Evolutionary conservation across 2,797 vertebrate species (phyloP).

Genomic region (Oreochromis mossambicus): DNA sequence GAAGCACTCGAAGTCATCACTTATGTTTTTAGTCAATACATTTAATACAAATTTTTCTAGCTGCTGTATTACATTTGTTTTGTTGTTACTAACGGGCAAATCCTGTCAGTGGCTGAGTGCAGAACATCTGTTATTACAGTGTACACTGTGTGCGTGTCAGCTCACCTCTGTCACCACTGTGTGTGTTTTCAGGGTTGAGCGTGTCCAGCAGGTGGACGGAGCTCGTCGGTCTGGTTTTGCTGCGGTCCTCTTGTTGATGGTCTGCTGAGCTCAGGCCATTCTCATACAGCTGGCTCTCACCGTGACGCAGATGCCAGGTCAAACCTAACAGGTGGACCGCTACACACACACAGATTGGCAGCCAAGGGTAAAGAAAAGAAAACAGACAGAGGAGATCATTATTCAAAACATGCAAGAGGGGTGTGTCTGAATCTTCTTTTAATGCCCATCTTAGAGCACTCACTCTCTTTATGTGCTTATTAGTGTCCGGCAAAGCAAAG

Average conservation of each 20-base stretch:
- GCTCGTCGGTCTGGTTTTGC: slow-evolving; percentile 74
- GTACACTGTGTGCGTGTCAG: not conserved
- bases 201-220: slow-evolving; percentile 87
- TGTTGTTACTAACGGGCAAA: slow-evolving; percentile 5
- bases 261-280: slow-evolving; percentile 89
- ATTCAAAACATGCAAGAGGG: slow-evolving; percentile 43
- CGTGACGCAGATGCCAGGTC: slow-evolving; percentile 94
- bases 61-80: slow-evolving; percentile 2
- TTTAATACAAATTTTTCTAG: not conserved
- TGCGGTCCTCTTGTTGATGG: slow-evolving; percentile 80
- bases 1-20: not conserved
- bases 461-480: slow-evolving; percentile 60
- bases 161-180: slow-evolving; percentile 78
- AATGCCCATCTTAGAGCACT: slow-evolving; percentile 52
- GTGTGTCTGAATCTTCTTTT: slow-evolving; percentile 51
- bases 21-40: not conserved
- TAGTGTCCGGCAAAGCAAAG: slow-evolving; percentile 44
- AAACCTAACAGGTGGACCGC: slow-evolving; percentile 96
- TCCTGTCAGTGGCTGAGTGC: not conserved
- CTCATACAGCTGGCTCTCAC: slow-evolving; percentile 91
- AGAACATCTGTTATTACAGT: slow-evolving; percentile 19
- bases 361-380: not conserved
- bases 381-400: slow-evolving; percentile 44
- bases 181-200: slow-evolving; percentile 81
- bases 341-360: slow-evolving; percentile 44